A percentile compares a stretch with the other conserved stretches of the same genome.
Evolutionary conservation across 2,113 vertebrate genomes (phyloP).

Genomic region (Edolisoma coerulescens): DNA sequence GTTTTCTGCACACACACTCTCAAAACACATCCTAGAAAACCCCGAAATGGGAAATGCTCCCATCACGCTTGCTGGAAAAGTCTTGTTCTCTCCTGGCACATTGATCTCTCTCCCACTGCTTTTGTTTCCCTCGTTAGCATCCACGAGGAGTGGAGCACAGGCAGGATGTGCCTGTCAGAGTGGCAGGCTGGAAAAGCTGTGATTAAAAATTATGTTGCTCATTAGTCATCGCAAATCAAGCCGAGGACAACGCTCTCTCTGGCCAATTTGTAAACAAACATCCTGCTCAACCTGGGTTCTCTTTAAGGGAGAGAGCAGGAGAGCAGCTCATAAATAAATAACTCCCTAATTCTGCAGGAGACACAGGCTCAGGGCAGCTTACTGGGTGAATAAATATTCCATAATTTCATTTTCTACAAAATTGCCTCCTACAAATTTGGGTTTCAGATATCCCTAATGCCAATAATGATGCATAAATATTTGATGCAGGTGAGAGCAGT

Average conservation of each 20-base stretch:
- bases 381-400: slow-evolving; percentile 43
- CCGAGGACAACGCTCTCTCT: slow-evolving; percentile 38
- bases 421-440: slow-evolving; percentile 48
- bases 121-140: neutral
- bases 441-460: slow-evolving; percentile 33
- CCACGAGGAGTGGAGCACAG: neutral
- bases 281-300: slow-evolving; percentile 48
- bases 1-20: accelerated
- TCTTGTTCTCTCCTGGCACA: neutral
- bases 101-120: neutral
- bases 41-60: neutral
- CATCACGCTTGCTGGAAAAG: neutral
- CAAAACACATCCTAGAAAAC: neutral
- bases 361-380: slow-evolving; percentile 9
- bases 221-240: slow-evolving; percentile 65
- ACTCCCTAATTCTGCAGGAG: slow-evolving; percentile 38
- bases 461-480: slow-evolving; percentile 50
- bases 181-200: slow-evolving; percentile 32
- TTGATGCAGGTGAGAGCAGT: neutral
- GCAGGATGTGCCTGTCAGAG: slow-evolving; percentile 12
- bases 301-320: slow-evolving; percentile 32
- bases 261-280: slow-evolving; percentile 54
- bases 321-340: slow-evolving; percentile 55
- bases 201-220: slow-evolving; percentile 69
- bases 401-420: slow-evolving; percentile 57